Evolutionary conservation across 2,113 vertebrate genomes (phyloP).

Genomic region (Azemiops feae): DNA sequence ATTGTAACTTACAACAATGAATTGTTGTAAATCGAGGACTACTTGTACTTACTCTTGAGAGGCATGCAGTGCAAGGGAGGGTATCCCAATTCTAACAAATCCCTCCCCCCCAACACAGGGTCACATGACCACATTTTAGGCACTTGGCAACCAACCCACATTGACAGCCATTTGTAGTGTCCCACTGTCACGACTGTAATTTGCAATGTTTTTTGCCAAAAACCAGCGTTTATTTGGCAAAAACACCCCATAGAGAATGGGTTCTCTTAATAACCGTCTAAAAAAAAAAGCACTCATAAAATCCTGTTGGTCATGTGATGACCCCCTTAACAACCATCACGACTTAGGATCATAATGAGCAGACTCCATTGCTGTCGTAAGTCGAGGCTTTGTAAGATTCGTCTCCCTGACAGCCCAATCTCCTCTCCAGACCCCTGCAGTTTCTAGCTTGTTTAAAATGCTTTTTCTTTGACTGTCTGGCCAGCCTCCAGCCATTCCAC

Average conservation of each 20-base stretch:
- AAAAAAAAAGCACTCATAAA: neutral
- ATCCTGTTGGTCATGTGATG: neutral
- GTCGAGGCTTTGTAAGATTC: constrained; percentile 24
- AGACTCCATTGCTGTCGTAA: neutral
- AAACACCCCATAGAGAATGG: neutral
- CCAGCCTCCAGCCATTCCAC: constrained; percentile 30
- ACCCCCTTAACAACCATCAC: neutral
- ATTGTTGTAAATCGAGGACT: neutral
- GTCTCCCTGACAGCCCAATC: constrained; percentile 3
- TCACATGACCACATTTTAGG: neutral
- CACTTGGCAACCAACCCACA: neutral
- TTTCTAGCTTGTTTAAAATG: constrained; percentile 15
- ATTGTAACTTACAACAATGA: neutral
- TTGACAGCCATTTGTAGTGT: neutral
- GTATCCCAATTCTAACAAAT: neutral
- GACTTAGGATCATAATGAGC: neutral
- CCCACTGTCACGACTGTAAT: neutral
- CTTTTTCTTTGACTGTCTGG: constrained; percentile 35
- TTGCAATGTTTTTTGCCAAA: neutral
- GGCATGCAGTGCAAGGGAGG: neutral
- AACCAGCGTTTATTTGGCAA: too few species aligned
- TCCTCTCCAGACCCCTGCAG: neutral
- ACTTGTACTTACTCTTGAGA: neutral
- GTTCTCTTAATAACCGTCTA: neutral
- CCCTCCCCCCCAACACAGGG: neutral